These are phyloP conservation scores for Polydrusus pterygomalis DNA, from an alignment of 2,888 invertebrate genomes.

Conservation along the genomic window DNA sequence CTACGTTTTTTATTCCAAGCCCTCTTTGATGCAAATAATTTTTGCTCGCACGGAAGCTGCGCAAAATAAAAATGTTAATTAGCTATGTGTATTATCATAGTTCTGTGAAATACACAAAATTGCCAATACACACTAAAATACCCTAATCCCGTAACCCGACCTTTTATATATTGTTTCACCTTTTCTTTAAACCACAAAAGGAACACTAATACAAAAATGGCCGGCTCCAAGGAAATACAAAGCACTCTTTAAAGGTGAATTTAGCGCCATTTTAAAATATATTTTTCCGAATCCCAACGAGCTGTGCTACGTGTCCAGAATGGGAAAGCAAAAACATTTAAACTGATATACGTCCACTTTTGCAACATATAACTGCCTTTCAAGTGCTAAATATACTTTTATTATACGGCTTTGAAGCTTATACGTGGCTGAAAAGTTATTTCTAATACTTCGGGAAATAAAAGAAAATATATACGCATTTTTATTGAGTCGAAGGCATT, in stretches of 20 bases:
- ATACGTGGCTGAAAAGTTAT: conserved; percentile 32
- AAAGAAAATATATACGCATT: conserved; percentile 43
- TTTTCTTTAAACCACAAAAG: conserved; percentile 25
- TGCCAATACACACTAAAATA: not conserved
- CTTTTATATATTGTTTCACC: conserved; percentile 21
- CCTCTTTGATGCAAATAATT: no score
- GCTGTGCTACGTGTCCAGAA: conserved; percentile 60
- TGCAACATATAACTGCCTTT: conserved; percentile 49
- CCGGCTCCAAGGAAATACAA: conserved; percentile 61
- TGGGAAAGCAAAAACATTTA: conserved; percentile 50
- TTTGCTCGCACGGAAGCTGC: no score
- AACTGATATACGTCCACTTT: conserved; percentile 55
- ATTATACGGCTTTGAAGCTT: conserved; percentile 34
- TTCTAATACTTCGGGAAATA: conserved; percentile 41
- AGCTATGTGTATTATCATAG: not conserved
- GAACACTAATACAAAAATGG: conserved; percentile 35
- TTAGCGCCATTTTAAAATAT: conserved; percentile 65
- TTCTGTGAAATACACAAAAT: not conserved
- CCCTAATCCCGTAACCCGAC: not conserved
- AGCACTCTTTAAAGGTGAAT: conserved; percentile 65
- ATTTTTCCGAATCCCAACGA: conserved; percentile 64
- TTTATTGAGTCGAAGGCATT: conserved; percentile 35
- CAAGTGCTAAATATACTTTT: conserved; percentile 45
- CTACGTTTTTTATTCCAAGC: no score
- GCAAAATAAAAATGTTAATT: no score